Conservation (phyloP, 2,113 vertebrate species). For the Sinosuthora webbiana region DNA sequence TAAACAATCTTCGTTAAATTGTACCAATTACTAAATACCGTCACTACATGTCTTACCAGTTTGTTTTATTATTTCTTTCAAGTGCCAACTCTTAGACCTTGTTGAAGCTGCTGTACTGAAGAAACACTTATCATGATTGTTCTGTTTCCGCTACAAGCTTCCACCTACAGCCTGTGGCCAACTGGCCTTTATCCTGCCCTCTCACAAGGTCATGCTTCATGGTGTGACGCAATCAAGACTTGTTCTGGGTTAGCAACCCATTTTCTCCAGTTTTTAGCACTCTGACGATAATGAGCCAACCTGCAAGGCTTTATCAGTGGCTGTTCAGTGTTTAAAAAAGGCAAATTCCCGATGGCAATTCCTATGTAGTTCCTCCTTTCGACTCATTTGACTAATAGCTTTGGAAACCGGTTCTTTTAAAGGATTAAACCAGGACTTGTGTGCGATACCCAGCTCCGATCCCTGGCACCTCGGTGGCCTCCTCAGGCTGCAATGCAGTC, state of each 20-base stretch:
- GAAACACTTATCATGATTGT: neutral
- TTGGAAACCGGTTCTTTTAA: neutral
- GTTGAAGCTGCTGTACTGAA: neutral
- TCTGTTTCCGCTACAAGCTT: neutral
- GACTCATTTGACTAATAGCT: neutral
- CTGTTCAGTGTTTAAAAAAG: neutral
- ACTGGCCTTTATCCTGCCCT: neutral
- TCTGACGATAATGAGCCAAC: neutral
- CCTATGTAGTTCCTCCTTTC: neutral
- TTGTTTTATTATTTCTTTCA: neutral
- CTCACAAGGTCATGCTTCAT: neutral
- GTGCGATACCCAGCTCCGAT: accelerated
- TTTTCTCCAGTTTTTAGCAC: neutral
- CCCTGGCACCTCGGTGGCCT: accelerated
- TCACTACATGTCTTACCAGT: neutral
- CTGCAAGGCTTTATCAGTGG: neutral
- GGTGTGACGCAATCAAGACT: neutral
- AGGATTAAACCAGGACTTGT: neutral
- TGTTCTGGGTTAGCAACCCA: neutral
- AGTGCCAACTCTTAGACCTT: neutral
- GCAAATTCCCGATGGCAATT: neutral
- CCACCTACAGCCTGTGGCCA: neutral
- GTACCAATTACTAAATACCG: neutral
- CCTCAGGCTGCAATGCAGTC: neutral
- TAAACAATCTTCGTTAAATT: neutral